Percentiles rank a stretch among this genome's conserved stretches.
These are phyloP conservation scores for Slavum lentiscoides DNA, from an alignment of 2,888 invertebrate species.

Conservation along the genomic window DNA sequence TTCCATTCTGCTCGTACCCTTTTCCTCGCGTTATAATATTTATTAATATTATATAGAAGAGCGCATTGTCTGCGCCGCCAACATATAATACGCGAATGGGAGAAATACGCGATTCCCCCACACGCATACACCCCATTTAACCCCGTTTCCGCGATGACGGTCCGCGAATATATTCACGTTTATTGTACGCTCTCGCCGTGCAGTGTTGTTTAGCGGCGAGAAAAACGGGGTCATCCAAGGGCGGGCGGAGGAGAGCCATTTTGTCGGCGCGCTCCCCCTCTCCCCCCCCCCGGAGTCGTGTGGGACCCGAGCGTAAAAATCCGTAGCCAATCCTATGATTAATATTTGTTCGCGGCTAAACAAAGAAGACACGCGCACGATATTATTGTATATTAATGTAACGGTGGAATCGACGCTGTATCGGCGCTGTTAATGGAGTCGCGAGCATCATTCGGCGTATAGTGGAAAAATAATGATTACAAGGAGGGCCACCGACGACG, in stretches of 20 bases:
- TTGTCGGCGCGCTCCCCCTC: slow-evolving; percentile 42
- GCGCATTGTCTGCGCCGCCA: too few species aligned
- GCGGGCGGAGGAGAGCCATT: slow-evolving; percentile 27
- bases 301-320: background rate
- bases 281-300: slow-evolving; percentile 17
- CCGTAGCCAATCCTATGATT: slow-evolving; percentile 52
- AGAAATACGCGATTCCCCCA: background rate
- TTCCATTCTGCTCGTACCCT: too few species aligned
- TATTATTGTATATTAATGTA: background rate
- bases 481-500: background rate
- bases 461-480: slow-evolving; percentile 41
- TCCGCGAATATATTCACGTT: too few species aligned
- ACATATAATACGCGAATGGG: too few species aligned
- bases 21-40: too few species aligned
- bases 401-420: background rate
- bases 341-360: slow-evolving; percentile 52
- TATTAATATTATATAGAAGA: too few species aligned
- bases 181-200: too few species aligned
- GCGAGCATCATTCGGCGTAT: slow-evolving; percentile 20
- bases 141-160: background rate
- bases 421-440: slow-evolving; percentile 21
- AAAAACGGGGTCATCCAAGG: slow-evolving; percentile 43
- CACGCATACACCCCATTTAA: slow-evolving; percentile 40
- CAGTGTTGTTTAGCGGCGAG: background rate
- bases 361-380: slow-evolving; percentile 19